Percentiles rank a stretch among this genome's conserved stretches.
phyloP scores from a whole-genome alignment of 1,140 invertebrate species.

The Nomia melanderi region DNA sequence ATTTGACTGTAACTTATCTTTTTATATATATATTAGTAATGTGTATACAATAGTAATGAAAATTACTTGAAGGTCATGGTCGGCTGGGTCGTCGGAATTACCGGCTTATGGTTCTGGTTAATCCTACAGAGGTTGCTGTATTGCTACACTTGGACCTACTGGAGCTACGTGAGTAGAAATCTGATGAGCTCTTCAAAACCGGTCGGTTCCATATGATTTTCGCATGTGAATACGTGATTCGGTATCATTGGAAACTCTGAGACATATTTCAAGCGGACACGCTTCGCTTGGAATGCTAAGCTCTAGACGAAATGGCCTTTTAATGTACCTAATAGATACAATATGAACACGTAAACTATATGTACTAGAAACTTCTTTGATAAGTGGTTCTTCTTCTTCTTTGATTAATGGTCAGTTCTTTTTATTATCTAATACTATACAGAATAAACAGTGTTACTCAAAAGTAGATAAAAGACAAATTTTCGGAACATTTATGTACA shows the following conservation, averaged over 20 bases:
- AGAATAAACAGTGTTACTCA: too few relatives aligned
- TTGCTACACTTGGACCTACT: slow-evolving; percentile 72
- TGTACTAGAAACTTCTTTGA: too few relatives aligned
- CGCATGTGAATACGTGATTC: background rate
- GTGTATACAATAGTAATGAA: too few relatives aligned
- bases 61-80: slow-evolving; percentile 64
- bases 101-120: slow-evolving; percentile 75
- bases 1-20: too few relatives aligned
- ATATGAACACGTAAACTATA: too few relatives aligned
- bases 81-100: slow-evolving; percentile 68
- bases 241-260: background rate
- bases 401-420: too few relatives aligned
- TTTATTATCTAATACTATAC: too few relatives aligned
- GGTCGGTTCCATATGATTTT: background rate
- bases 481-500: too few relatives aligned
- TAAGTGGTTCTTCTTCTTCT: too few relatives aligned
- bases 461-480: too few relatives aligned
- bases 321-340: too few relatives aligned
- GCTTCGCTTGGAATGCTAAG: background rate
- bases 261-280: background rate
- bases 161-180: slow-evolving; percentile 69
- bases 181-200: background rate
- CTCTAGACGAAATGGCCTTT: background rate
- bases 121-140: slow-evolving; percentile 73
- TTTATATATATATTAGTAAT: too few relatives aligned